A percentile compares a stretch with the other conserved stretches of the same genome.
Evolutionary conservation across 64 coral and sea anemone genomes (phyloP).

Genomic region (Actinia equina): DNA sequence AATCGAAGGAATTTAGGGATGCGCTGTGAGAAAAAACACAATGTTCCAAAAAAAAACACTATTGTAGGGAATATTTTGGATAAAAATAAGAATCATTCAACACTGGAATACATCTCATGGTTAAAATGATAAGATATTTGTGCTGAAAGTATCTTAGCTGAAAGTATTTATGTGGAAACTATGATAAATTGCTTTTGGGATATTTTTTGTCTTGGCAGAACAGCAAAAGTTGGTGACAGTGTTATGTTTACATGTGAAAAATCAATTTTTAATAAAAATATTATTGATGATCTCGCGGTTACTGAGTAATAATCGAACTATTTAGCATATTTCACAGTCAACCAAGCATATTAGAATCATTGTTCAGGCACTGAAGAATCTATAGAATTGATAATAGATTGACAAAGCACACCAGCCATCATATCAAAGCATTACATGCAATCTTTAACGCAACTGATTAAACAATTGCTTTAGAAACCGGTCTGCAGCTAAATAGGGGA

Average conservation of each 20-base stretch:
- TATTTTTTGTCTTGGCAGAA: background rate
- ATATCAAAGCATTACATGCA: background rate
- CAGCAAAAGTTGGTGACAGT: background rate
- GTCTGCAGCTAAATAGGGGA: background rate
- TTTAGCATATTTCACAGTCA: slow-evolving; percentile 6
- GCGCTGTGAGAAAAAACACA: background rate
- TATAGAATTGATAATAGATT: background rate
- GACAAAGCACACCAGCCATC: background rate
- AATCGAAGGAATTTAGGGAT: background rate
- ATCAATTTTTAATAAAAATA: background rate
- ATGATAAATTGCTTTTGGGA: background rate
- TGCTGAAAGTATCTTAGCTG: background rate
- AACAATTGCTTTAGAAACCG: slow-evolving; percentile 2
- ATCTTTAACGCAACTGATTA: background rate
- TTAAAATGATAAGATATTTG: background rate
- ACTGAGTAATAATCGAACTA: background rate
- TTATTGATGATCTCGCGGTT: background rate
- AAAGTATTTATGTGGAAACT: background rate
- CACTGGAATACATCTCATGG: background rate
- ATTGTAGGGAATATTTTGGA: background rate
- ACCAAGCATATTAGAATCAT: background rate
- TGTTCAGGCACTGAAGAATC: background rate
- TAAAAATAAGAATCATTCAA: background rate
- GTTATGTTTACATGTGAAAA: background rate
- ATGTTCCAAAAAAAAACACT: background rate